Base-by-base conservation (phyloP, 92 coral and sea anemone genomes). In the Montipora capitata region DNA sequence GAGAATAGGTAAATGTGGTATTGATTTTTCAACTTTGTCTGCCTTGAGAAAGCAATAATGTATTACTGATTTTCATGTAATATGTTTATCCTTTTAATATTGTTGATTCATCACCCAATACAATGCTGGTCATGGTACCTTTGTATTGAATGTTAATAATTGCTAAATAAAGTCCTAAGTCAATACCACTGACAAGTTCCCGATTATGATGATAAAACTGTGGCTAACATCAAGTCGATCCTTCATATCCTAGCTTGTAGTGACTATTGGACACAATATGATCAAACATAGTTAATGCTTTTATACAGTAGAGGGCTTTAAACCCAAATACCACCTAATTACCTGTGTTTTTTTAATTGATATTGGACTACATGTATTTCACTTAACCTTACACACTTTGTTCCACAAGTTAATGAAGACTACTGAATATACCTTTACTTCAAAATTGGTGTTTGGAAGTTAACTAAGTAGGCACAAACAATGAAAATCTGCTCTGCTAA, bases 1-100 rank as follows among this genome's bases (percentile, higher is more conserved):
- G 38, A 90, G 93, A 54, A 83, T 90, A 38, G 93, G 89, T 58
- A 90, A 84, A 72, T 69, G 73, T 42, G 89, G 93, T 44, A 84
- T 90, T 58, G 71, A 77, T 83, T 90, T 56, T 63, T 76, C 88
- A 42, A 82, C 72, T 54, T 13, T 82, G 12, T 74, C 77, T 82
- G 44, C 78, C 67, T 70, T 76, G 38, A 89, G 92, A 62, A 61
- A 78, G 54, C 57, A 79, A 13, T 79, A 79, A 62, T 49, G 78
- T 15, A 70, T 70, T 70, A 41, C 52, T 70, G 51, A 70, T 70
- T 70, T 69, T 70, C 75, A 70, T 70, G 75, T 70, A 70, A 70
- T 40, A 40, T 41, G 75, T 70, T 61, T 61, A 38, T 40, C 74
- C 74, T 69, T 5, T 6, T 69, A 7, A 69, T 69, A 40, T 69